Percentiles rank a stretch among this genome's conserved stretches.
phyloP scores from a whole-genome alignment of 2,888 invertebrate genomes.

The Mantis religiosa region DNA sequence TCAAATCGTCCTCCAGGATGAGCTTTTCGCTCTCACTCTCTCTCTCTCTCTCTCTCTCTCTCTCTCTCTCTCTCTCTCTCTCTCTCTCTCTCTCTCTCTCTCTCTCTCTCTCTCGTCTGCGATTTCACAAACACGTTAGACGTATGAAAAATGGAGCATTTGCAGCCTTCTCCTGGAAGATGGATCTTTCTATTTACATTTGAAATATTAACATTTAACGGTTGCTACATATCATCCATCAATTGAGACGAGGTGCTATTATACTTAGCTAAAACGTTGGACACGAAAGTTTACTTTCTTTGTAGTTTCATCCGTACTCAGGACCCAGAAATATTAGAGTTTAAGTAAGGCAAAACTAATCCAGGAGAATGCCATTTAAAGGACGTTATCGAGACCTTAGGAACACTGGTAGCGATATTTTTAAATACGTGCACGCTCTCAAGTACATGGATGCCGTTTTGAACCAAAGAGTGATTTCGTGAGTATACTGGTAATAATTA shows the following conservation, averaged over 20 bases:
- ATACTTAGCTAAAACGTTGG: not conserved
- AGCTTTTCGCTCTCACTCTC: not conserved
- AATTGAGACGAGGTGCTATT: not conserved
- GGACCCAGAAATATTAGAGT: no score
- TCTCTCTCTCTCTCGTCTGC: not conserved
- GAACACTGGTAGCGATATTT: no score
- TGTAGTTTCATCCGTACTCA: no score
- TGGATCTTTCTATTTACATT: not conserved
- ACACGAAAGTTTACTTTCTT: not conserved
- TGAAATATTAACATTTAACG: not conserved
- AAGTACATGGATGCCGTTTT: no score
- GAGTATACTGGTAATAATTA: no score
- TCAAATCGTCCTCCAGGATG: not conserved
- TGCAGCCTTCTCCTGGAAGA: not conserved
- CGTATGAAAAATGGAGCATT: not conserved
- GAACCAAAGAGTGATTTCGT: no score
- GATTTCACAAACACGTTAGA: not conserved
- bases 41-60: not conserved
- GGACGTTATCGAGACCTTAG: no score
- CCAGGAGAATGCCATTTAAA: no score
- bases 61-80: not conserved
- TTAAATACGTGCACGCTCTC: no score
- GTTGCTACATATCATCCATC: not conserved
- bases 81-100: not conserved
- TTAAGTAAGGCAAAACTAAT: no score